These are phyloP conservation scores for Urophycis tenuis DNA, from an alignment of 2,797 vertebrate species.

Conservation along the genomic window DNA sequence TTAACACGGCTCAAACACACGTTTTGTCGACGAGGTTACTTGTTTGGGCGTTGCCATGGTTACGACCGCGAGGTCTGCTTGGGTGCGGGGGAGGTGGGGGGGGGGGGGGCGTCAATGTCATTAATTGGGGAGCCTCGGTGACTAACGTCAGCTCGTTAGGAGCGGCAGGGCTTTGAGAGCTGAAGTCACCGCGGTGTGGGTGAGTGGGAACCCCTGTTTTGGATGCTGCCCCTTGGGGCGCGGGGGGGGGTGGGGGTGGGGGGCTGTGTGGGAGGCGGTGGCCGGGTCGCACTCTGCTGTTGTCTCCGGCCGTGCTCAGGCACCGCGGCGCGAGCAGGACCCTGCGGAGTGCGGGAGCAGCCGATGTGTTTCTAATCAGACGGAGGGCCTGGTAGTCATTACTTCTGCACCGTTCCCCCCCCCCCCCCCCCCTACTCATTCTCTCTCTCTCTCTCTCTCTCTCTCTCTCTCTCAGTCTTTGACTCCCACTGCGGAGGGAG, in stretches of 20 bases:
- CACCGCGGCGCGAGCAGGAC: slow-evolving; percentile 43
- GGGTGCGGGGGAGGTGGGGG: slow-evolving; percentile 16
- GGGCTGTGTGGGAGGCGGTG: slow-evolving; percentile 21
- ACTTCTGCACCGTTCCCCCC: slow-evolving; percentile 58
- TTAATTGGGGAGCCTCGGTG: slow-evolving; percentile 34
- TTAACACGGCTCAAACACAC: not conserved
- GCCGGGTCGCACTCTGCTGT: slow-evolving; percentile 25
- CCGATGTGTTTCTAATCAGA: slow-evolving; percentile 82
- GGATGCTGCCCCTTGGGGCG: slow-evolving; percentile 12
- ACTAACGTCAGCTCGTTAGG: slow-evolving; percentile 40
- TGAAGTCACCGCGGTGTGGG: slow-evolving; percentile 24
- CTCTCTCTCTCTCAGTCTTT: slow-evolving; percentile 2
- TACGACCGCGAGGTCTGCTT: slow-evolving; percentile 21
- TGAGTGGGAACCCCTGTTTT: slow-evolving; percentile 22
- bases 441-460: not conserved
- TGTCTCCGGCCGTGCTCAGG: slow-evolving; percentile 30
- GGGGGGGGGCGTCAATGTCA: slow-evolving; percentile 21
- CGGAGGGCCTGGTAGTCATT: slow-evolving; percentile 71
- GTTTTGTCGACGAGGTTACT: slow-evolving; percentile 17
- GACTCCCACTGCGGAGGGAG: slow-evolving; percentile 52
- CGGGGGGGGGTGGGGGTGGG: too few species aligned
- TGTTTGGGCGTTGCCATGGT: slow-evolving; percentile 36
- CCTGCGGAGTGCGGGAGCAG: slow-evolving; percentile 74
- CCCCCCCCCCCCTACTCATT: slow-evolving; percentile 56
- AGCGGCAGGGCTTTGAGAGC: slow-evolving; percentile 37